Evolutionary conservation across 2,888 invertebrate species (phyloP).

Genomic region (Cordylochernes scorpioides): DNA sequence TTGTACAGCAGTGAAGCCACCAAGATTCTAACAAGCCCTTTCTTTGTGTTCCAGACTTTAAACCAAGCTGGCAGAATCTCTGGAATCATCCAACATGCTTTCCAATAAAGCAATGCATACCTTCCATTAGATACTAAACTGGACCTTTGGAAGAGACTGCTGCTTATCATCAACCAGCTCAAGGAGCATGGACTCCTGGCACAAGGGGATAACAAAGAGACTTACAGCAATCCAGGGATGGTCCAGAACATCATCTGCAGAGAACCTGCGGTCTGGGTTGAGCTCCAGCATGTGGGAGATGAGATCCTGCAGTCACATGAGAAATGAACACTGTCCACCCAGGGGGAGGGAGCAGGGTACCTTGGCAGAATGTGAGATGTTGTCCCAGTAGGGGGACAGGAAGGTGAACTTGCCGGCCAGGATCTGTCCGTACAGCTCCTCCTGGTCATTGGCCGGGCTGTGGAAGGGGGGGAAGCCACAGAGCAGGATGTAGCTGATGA

Average conservation of each 20-base stretch:
- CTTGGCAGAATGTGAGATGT: constrained; percentile 58
- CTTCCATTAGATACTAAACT: no score
- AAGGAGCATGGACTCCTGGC: no score
- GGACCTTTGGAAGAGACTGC: no score
- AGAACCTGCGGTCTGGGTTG: constrained; percentile 58
- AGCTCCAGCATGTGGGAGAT: constrained; percentile 72
- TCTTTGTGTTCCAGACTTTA: no score
- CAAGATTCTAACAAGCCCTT: no score
- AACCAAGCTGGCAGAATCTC: no score
- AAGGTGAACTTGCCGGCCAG: constrained; percentile 74
- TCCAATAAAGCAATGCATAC: no score
- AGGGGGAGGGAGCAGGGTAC: constrained; percentile 23
- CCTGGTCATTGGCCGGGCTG: constrained; percentile 73
- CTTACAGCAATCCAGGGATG: constrained; percentile 49
- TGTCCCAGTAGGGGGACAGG: constrained; percentile 85
- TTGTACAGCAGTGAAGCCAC: no score
- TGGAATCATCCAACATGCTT: no score
- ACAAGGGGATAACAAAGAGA: no score
- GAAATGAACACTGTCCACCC: no score
- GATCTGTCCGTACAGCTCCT: constrained; percentile 85
- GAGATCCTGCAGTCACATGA: constrained; percentile 27
- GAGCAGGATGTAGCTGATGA: constrained; percentile 79
- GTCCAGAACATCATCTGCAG: constrained; percentile 65
- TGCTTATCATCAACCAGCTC: no score
- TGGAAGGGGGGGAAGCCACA: constrained; percentile 91